phyloP scores from a whole-genome alignment of 1,140 invertebrate species.

The Metopolophium dirhodum region DNA sequence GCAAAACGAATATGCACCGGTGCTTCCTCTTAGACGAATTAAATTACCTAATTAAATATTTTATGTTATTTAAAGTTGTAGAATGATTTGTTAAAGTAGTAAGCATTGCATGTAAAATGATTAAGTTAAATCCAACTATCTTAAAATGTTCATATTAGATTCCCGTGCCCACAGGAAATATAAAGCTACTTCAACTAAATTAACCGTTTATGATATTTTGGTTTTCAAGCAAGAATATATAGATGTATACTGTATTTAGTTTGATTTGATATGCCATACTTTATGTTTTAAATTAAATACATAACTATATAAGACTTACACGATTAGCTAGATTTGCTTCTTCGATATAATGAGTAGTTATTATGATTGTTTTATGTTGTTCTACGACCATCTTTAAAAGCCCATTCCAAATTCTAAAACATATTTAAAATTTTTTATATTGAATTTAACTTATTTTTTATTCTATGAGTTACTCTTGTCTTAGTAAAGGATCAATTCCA shows the following conservation, averaged over 20 bases:
- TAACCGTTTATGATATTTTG: too few relatives aligned
- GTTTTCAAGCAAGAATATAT: background rate
- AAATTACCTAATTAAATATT: too few relatives aligned
- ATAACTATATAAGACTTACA: conserved; percentile 64
- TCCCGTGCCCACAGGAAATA: too few relatives aligned
- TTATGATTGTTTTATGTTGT: conserved; percentile 76
- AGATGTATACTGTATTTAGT: background rate
- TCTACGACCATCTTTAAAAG: conserved; percentile 75
- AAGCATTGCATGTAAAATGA: too few relatives aligned
- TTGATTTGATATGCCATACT: background rate
- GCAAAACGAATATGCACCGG: too few relatives aligned
- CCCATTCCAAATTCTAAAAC: conserved; percentile 84
- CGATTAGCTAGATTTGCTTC: conserved; percentile 80
- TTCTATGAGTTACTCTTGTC: conserved; percentile 75
- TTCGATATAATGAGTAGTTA: conserved; percentile 95
- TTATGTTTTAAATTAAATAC: background rate
- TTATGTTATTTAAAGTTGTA: too few relatives aligned
- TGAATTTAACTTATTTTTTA: background rate
- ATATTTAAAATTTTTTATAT: background rate
- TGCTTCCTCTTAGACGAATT: too few relatives aligned
- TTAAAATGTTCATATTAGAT: too few relatives aligned
- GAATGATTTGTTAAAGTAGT: too few relatives aligned
- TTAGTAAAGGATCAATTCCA: conserved; percentile 84
- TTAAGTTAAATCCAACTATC: too few relatives aligned
- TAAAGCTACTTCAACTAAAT: too few relatives aligned